Base-by-base conservation (phyloP, 1,140 invertebrate species). In the Cecropterus lyciades region DNA sequence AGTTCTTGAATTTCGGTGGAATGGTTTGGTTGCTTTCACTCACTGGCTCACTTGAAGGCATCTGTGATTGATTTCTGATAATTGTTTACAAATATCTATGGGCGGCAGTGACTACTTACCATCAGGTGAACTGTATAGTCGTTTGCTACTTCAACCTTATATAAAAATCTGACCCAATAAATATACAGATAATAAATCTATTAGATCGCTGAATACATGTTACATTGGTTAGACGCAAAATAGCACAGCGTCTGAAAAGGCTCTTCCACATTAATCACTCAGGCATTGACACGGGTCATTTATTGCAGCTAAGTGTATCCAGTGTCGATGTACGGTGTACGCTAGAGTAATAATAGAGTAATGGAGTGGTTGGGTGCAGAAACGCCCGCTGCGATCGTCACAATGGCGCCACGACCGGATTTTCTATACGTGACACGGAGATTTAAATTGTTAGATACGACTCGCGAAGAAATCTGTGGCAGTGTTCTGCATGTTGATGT, bases 331-430 rank as follows among this genome's bases (percentile, higher is more conserved):
- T 59, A 60, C 45, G 27, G 45, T 24, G 40, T 60, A 37, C 17
- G 16, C 56, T 45, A 59, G 33, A 59, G 56, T 48, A 60, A 60
- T 60, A 43, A 60, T 60, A 49, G 57, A 60, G 66, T 60, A 60
- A 62, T 53, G 52, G 40, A 68, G 45, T 68, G 65, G 53, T 55
- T 27, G 57, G 62, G 55, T 68, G 67, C 66, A 59, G 43, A 65
- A 57, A 45, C 57, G 51, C 70, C 70, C 70, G 56, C 63, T 65
- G 65, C 53, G 69, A 20, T 27, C 70, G 70, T 48, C 70, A 14
- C 65, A 14, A 56, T 48, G 70, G 70, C 70, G 70, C 70, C 70
- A 17, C 7, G 67, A 67, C 55, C 63, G 55, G 65, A 72, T 68
- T 72, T 72, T 65, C 65, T 72, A 51, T 62, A 59, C 51, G 56